phyloP scores from a whole-genome alignment of 2,797 vertebrate genomes.

The Sebastiscus albofasciatus region DNA sequence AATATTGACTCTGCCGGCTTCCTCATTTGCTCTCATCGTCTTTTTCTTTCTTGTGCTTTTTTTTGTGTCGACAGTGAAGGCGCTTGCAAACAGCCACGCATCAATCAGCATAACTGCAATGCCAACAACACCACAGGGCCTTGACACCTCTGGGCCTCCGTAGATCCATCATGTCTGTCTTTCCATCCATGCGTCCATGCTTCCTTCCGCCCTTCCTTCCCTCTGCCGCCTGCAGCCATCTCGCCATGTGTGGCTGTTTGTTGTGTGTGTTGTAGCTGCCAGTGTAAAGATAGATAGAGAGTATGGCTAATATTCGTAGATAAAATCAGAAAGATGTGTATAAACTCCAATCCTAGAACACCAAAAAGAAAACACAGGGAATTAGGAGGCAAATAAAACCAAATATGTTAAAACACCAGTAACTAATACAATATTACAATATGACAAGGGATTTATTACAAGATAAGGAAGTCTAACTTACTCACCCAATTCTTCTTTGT shows the following conservation, averaged over 20 bases:
- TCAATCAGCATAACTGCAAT: slow-evolving; percentile 70
- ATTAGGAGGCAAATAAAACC: neutral
- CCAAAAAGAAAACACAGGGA: neutral
- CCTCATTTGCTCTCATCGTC: slow-evolving; percentile 75
- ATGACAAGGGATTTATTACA: neutral
- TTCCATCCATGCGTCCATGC: slow-evolving; percentile 56
- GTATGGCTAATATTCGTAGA: neutral
- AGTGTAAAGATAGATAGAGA: neutral
- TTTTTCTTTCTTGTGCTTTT: slow-evolving; percentile 76
- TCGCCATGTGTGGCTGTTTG: slow-evolving; percentile 32
- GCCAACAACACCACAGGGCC: slow-evolving; percentile 66
- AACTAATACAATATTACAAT: too few relatives aligned
- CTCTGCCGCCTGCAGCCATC: slow-evolving; percentile 9
- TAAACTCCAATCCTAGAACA: neutral
- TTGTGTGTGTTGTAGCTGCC: slow-evolving; percentile 28
- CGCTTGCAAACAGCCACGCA: slow-evolving; percentile 80
- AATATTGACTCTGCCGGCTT: slow-evolving; percentile 61
- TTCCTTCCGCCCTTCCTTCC: slow-evolving; percentile 35
- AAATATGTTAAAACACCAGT: neutral
- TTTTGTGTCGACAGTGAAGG: slow-evolving; percentile 82
- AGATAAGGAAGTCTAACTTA: neutral
- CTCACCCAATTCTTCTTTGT: neutral
- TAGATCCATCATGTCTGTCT: slow-evolving; percentile 67
- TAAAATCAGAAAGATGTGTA: neutral
- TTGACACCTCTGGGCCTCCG: slow-evolving; percentile 64